Conservation (phyloP, 2,797 vertebrate species). For the Phalanger gymnotis region DNA sequence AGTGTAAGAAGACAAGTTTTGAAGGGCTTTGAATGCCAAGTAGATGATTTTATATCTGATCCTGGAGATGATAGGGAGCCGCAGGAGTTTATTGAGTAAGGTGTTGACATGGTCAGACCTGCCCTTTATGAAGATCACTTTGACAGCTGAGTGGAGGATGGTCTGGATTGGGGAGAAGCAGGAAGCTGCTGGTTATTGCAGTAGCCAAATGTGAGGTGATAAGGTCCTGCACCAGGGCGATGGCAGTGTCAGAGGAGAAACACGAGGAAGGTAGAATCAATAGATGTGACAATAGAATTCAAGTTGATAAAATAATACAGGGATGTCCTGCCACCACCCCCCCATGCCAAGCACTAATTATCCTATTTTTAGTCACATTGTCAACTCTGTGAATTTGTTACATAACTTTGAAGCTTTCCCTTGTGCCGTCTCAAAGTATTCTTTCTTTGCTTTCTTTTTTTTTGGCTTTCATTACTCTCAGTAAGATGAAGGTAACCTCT, state of each 20-base stretch:
- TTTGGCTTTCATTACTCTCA: conserved; percentile 14
- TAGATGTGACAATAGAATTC: not conserved
- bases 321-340: not conserved
- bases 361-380: not conserved
- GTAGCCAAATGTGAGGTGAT: too few relatives aligned
- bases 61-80: too few relatives aligned
- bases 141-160: too few relatives aligned
- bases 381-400: not conserved
- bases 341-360: not conserved
- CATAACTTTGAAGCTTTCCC: conserved; percentile 6
- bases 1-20: too few relatives aligned
- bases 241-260: not conserved
- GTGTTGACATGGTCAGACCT: too few relatives aligned
- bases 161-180: too few relatives aligned
- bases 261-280: too few relatives aligned
- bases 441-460: not conserved
- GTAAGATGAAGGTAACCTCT: conserved; percentile 10
- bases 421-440: not conserved
- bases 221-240: not conserved
- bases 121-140: too few relatives aligned
- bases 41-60: too few relatives aligned
- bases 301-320: not conserved
- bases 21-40: too few relatives aligned
- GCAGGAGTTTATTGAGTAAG: too few relatives aligned
- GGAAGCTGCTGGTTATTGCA: not conserved